phyloP scores from a whole-genome alignment of 1,140 invertebrate species.

The Adelges cooleyi region DNA sequence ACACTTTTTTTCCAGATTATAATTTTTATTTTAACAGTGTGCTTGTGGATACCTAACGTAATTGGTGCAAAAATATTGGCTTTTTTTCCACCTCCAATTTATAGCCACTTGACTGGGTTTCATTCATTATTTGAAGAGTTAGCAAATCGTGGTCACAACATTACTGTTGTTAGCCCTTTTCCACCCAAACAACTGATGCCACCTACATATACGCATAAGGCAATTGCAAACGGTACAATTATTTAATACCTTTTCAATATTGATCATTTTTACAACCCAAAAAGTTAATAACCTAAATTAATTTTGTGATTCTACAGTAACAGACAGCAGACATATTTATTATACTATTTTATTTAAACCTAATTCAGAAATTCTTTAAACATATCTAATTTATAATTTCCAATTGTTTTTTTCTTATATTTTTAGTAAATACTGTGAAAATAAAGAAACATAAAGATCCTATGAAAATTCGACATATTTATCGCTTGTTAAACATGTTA shows the following conservation, averaged over 20 bases:
- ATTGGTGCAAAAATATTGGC: constrained; percentile 31
- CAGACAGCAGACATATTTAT: too few species aligned
- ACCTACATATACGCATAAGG: not conserved
- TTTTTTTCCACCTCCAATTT: constrained; percentile 31
- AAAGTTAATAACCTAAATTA: too few species aligned
- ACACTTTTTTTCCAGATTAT: too few species aligned
- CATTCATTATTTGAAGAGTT: constrained; percentile 31
- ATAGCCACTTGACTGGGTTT: constrained; percentile 31
- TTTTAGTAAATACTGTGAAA: not conserved
- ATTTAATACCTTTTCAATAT: not conserved
- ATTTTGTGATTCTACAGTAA: too few species aligned
- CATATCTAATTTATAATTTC: too few species aligned
- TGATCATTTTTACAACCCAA: too few species aligned
- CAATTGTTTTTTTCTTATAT: too few species aligned
- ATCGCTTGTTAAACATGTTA: not conserved
- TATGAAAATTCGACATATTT: not conserved
- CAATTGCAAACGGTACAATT: not conserved
- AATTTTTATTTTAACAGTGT: too few species aligned
- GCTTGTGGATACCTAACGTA: too few species aligned
- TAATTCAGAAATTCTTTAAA: too few species aligned
- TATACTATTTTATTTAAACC: too few species aligned
- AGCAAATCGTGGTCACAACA: constrained; percentile 34
- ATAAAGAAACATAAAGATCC: not conserved
- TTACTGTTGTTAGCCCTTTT: constrained; percentile 33
- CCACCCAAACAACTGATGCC: constrained; percentile 2